Conservation (phyloP, 2,113 vertebrate species). For the Protobothrops mucrosquamatus region DNA sequence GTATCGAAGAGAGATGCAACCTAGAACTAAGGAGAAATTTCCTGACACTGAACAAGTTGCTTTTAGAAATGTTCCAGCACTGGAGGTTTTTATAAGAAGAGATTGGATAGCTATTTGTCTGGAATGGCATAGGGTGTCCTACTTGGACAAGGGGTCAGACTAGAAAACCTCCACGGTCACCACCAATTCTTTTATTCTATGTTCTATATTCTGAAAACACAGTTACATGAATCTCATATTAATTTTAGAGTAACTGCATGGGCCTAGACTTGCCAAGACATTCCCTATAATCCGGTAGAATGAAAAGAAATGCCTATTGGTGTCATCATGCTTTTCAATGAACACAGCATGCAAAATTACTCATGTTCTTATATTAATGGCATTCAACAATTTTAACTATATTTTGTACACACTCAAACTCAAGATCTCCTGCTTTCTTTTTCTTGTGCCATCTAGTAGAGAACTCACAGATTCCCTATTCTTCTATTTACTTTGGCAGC, state of each 20-base stretch:
- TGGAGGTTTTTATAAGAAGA: too few relatives aligned
- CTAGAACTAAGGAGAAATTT: too few relatives aligned
- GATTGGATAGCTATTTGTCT: too few relatives aligned
- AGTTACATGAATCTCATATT: background rate
- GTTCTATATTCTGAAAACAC: background rate
- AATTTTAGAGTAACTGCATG: background rate
- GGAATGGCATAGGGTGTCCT: too few relatives aligned
- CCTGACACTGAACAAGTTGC: too few relatives aligned
- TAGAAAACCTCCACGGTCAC: too few relatives aligned
- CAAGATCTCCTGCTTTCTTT: background rate
- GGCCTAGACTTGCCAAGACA: background rate
- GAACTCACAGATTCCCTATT: background rate
- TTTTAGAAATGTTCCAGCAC: too few relatives aligned
- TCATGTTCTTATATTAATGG: background rate
- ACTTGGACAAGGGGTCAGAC: too few relatives aligned
- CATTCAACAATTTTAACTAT: background rate
- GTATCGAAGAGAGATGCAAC: too few relatives aligned
- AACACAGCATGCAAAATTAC: background rate
- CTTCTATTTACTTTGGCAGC: background rate
- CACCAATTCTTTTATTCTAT: too few relatives aligned
- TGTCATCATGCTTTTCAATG: background rate
- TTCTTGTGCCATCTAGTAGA: background rate
- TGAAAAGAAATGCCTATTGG: background rate
- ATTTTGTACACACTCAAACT: background rate
- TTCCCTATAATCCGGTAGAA: background rate